Base-by-base conservation (phyloP, 1,140 invertebrate genomes). In the Subanguina moxae region DNA sequence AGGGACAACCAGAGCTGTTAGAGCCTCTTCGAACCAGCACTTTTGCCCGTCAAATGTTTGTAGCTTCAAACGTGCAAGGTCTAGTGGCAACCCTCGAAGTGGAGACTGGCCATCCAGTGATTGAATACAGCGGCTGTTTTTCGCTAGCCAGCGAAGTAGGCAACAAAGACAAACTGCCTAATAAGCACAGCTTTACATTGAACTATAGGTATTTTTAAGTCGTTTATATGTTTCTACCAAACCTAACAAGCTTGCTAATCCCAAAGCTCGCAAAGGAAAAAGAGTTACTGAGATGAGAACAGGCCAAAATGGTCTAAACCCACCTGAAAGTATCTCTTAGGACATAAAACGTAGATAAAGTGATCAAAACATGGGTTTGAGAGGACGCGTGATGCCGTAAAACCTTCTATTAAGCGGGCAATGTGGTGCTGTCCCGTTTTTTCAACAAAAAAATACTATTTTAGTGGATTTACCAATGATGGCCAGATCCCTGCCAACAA, bases 41-140 rank as follows among this genome's bases (percentile, higher is more conserved):
- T 1, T 58, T 70, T 21, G 57, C 68, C 19, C 32, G 68, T 19
- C 68, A 70, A 68, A 70, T 70, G 68, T 64, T 75, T 43, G 72
- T 73, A 13, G 72, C 72, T 8, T 57, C 73, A 11, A 72, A 56
- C 43, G 28, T 76, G 38, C 57, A 76, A 52, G 72, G 72, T 57
- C n/a, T 73, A 32, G 74, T 72, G n/a, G 58, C 72, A 17, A 38
- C 62, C 3, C 8, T 25, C 5, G 38, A 21, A 28, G 56, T 67
- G 1, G 38, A 27, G 52, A 21, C 69, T 28, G 71, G 72, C 19
- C 64, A 32, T 1, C 72, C 71, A 57, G 52, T 73, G 30, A 62
- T 76, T 57, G 72, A 73, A 62, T 73, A 73, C 57, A 75, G 42
- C 28, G 68, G 68, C 30, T 23, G 27, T 23, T 45, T 70, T 17